Conservation (phyloP, 1,140 invertebrate species). For the Sitophilus oryzae region DNA sequence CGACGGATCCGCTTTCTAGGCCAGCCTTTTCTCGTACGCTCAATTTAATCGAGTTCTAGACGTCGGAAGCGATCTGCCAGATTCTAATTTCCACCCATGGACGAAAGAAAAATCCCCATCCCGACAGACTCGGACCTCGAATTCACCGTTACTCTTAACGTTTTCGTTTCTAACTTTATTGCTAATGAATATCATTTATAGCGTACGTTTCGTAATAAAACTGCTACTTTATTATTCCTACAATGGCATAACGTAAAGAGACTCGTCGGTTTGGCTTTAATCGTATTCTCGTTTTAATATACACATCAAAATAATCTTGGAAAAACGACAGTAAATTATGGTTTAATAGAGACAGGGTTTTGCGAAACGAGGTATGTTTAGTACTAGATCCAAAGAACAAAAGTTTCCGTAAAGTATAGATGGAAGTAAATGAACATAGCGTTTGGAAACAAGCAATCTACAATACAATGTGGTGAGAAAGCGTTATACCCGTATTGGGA, state of each 20-base stretch:
- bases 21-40: background rate
- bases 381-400: too few relatives aligned
- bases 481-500: too few relatives aligned
- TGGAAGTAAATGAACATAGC: too few relatives aligned
- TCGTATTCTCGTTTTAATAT: slow-evolving; percentile 11
- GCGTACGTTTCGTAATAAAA: slow-evolving; percentile 12
- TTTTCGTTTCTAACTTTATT: slow-evolving; percentile 10
- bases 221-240: slow-evolving; percentile 13
- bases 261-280: slow-evolving; percentile 2
- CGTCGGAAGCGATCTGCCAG: background rate
- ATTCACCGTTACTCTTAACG: background rate
- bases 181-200: slow-evolving; percentile 20
- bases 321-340: too few relatives aligned
- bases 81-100: background rate
- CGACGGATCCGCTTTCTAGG: background rate
- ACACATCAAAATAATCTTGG: too few relatives aligned
- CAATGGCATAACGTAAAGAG: slow-evolving; percentile 11
- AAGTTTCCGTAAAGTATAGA: too few relatives aligned
- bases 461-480: too few relatives aligned
- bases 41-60: background rate
- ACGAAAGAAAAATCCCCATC: background rate
- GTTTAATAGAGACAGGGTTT: too few relatives aligned
- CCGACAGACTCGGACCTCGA: background rate
- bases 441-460: too few relatives aligned
- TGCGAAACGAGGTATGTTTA: too few relatives aligned